Percentiles rank a stretch among this genome's conserved stretches.
Evolutionary conservation across 2,888 invertebrate species (phyloP).

Genomic region (Anodontia alba): DNA sequence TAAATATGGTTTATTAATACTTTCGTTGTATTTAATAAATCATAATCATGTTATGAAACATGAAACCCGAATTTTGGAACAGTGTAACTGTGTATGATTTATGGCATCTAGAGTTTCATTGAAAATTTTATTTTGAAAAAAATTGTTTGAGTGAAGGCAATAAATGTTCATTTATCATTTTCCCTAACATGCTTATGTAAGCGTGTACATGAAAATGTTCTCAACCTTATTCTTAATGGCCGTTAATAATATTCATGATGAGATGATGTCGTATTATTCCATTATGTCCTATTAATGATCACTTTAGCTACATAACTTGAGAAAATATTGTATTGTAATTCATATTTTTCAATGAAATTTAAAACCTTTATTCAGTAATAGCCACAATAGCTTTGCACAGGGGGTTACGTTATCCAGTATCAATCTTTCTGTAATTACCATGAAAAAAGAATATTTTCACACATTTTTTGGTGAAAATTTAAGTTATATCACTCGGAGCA

Average conservation of each 20-base stretch:
- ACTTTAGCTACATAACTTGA: not conserved
- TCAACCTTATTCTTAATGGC: not conserved
- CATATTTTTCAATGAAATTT: not conserved
- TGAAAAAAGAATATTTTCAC: not conserved
- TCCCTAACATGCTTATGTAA: not conserved
- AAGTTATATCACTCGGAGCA: too few species aligned
- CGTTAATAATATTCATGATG: not conserved
- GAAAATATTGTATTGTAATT: not conserved
- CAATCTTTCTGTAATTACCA: not conserved
- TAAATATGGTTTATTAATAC: too few species aligned
- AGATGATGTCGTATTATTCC: not conserved
- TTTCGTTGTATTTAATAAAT: too few species aligned
- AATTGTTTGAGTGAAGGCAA: too few species aligned
- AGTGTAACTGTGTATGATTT: too few species aligned
- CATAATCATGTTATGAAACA: too few species aligned
- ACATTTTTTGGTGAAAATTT: not conserved
- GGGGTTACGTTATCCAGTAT: not conserved
- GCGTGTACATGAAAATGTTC: not conserved
- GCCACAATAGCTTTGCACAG: not conserved
- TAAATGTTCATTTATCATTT: not conserved
- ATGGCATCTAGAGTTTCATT: too few species aligned
- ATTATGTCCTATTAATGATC: constrained; percentile 9
- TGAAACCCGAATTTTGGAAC: too few species aligned
- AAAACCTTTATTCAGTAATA: constrained; percentile 5
- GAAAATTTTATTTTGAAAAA: too few species aligned